Percentiles rank a stretch among this genome's conserved stretches.
Evolutionary conservation across 2,888 invertebrate species (phyloP).

Genomic region (Drosophila neoperkinsi): DNA sequence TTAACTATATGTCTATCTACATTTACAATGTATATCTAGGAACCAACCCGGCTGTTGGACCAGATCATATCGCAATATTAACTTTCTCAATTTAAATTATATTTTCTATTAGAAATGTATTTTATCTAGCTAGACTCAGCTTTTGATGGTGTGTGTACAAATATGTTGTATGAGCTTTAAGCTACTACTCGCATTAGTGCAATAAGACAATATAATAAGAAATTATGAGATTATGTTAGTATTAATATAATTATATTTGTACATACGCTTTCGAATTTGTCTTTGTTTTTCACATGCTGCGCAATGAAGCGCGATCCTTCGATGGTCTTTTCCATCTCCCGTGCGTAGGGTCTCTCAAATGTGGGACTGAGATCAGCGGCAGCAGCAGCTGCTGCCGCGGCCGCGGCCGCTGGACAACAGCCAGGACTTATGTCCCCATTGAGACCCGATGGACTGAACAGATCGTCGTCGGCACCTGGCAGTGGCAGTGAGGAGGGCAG

Average conservation of each 20-base stretch:
- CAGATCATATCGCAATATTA: not conserved
- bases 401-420: constrained; percentile 85
- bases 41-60: not conserved
- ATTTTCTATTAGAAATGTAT: not conserved
- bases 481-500: constrained; percentile 89
- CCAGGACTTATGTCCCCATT: constrained; percentile 87
- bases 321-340: constrained; percentile 96
- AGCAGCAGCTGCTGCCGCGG: constrained; percentile 60
- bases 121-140: not conserved
- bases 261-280: constrained; percentile 97
- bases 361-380: constrained; percentile 89
- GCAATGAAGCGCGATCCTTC: constrained; percentile 97
- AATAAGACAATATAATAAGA: not conserved
- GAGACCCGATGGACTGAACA: constrained; percentile 90
- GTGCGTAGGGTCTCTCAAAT: constrained; percentile 92
- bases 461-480: constrained; percentile 93
- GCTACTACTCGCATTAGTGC: not conserved
- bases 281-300: constrained; percentile 97
- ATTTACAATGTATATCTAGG: not conserved
- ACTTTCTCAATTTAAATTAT: not conserved
- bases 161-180: not conserved
- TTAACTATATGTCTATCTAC: not conserved
- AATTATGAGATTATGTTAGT: not conserved
- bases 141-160: not conserved
- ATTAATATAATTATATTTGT: constrained; percentile 22